A percentile compares a stretch with the other conserved stretches of the same genome.
Conservation (phyloP, 2,113 vertebrate species). For the Argyrosomus japonicus region DNA sequence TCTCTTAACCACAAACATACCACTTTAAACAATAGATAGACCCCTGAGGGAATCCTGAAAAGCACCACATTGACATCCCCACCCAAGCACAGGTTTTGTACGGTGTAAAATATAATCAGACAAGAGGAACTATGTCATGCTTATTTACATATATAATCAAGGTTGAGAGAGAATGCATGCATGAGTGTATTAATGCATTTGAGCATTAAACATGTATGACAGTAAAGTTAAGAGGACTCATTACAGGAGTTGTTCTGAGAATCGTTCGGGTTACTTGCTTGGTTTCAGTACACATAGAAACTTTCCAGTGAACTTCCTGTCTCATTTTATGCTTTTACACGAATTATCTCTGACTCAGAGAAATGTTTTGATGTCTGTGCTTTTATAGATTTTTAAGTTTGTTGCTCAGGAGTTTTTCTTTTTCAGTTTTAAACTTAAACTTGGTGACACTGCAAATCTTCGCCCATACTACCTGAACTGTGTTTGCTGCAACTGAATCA, state of each 20-base stretch:
- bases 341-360: neutral
- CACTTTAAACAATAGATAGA: neutral
- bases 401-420: neutral
- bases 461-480: neutral
- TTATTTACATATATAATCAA: neutral
- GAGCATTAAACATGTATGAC: neutral
- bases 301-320: conserved; percentile 33
- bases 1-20: conserved; percentile 49
- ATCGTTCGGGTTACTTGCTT: neutral
- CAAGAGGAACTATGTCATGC: neutral
- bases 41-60: conserved; percentile 39
- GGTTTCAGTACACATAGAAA: conserved; percentile 24
- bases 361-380: conserved; percentile 1
- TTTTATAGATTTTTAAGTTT: neutral
- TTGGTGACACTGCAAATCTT: neutral
- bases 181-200: neutral
- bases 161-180: neutral
- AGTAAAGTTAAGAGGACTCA: neutral
- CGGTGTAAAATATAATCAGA: neutral
- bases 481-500: neutral
- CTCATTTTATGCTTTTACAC: neutral
- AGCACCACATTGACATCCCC: conserved; percentile 17
- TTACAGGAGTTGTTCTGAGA: neutral
- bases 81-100: neutral
- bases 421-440: neutral